phyloP scores from a whole-genome alignment of 2,888 invertebrate genomes.

The Palloptera scutellata region DNA sequence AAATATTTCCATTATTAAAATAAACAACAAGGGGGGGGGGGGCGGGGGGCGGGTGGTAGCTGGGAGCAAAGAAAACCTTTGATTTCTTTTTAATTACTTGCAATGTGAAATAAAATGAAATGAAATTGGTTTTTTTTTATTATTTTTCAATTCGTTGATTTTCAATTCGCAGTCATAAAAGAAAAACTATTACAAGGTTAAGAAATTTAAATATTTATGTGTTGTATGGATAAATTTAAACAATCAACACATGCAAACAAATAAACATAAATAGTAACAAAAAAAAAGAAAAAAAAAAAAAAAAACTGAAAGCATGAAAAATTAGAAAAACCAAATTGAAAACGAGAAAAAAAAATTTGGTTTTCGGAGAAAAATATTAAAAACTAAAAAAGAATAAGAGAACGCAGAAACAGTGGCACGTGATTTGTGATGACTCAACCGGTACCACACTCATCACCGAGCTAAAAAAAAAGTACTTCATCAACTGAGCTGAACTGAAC shows the following conservation, averaged over 20 bases:
- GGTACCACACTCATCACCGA: too few relatives aligned
- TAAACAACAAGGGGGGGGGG: too few relatives aligned
- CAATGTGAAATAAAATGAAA: conserved; percentile 8
- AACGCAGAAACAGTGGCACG: background rate
- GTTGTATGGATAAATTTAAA: too few relatives aligned
- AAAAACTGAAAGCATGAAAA: background rate
- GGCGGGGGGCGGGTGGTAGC: too few relatives aligned
- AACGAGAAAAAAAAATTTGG: background rate
- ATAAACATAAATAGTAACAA: background rate
- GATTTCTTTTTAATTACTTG: conserved; percentile 24
- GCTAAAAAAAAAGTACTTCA: background rate
- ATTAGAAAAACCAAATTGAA: conserved; percentile 3
- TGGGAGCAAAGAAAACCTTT: background rate
- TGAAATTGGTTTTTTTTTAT: background rate
- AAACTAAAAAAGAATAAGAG: background rate
- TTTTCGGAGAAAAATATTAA: background rate
- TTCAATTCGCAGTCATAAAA: too few relatives aligned
- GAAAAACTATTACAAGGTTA: conserved; percentile 16
- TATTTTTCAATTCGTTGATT: background rate
- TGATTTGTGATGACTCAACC: background rate
- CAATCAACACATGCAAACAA: conserved; percentile 4
- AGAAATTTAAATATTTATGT: background rate
- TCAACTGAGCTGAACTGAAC: background rate
- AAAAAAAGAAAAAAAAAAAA: background rate
- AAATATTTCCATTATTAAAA: too few relatives aligned